phyloP scores from a whole-genome alignment of 2,797 vertebrate genomes.

The Sebastes matsubarae region DNA sequence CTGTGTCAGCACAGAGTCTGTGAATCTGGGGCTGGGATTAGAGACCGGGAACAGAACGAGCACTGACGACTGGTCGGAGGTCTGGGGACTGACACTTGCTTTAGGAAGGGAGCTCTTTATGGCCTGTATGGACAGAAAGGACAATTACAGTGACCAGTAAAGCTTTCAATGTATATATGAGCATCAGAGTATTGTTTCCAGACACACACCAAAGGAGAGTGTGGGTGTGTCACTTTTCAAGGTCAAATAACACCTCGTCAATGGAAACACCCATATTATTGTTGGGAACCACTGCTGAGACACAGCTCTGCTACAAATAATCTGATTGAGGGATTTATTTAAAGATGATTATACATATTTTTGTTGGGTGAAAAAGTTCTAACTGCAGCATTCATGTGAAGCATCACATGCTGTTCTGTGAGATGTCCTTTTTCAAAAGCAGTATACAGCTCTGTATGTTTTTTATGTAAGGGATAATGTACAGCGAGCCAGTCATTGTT shows the following conservation, averaged over 20 bases:
- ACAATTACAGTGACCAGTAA: fast-evolving
- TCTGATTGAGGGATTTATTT: neutral
- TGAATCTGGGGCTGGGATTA: slow-evolving; percentile 15
- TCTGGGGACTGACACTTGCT: neutral
- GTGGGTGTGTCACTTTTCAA: neutral
- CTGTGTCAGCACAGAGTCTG: slow-evolving; percentile 27
- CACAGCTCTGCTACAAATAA: neutral
- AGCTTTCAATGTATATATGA: neutral
- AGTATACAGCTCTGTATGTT: no score
- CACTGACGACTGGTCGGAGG: neutral
- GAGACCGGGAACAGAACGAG: neutral
- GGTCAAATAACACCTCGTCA: neutral
- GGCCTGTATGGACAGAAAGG: neutral
- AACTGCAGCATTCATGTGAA: neutral
- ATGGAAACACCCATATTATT: neutral
- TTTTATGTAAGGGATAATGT: no score
- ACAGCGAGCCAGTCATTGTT: no score
- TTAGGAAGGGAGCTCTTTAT: neutral
- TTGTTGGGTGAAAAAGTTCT: neutral
- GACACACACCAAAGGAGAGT: neutral
- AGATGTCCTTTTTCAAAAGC: no score
- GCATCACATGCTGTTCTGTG: neutral
- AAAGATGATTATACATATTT: neutral
- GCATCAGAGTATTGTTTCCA: neutral
- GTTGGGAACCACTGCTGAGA: neutral